Percentiles rank a stretch among this genome's conserved stretches.
Evolutionary conservation across 2,797 vertebrate genomes (phyloP).

Genomic region (Smutsia gigantea): DNA sequence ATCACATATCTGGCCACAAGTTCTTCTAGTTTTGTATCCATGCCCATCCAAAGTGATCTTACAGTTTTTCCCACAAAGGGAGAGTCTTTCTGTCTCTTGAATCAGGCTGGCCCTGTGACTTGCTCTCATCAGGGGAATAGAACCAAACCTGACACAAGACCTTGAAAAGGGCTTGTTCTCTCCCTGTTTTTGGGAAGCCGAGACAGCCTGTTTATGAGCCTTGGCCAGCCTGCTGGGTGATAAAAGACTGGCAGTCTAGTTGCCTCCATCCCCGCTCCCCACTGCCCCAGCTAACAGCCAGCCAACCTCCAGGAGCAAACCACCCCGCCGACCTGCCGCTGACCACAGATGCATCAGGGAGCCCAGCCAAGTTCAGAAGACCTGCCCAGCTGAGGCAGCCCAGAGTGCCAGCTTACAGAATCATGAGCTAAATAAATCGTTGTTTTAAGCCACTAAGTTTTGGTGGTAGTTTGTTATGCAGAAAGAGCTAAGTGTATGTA

Average conservation of each 20-base stretch:
- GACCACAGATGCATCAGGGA: not conserved
- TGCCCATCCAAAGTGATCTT: too few relatives aligned
- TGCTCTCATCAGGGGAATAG: not conserved
- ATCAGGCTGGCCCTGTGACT: not conserved
- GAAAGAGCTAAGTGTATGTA: not conserved
- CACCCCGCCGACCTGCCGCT: not conserved
- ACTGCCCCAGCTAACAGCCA: not conserved
- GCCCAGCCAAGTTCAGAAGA: not conserved
- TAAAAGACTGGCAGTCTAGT: not conserved
- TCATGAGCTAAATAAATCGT: not conserved
- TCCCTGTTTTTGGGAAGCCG: not conserved
- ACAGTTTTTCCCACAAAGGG: not conserved
- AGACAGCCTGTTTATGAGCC: fast-evolving
- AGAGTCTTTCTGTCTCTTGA: not conserved
- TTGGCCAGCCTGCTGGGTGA: not conserved
- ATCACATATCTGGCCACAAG: not conserved
- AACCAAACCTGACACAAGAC: not conserved
- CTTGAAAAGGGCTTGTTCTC: too few relatives aligned
- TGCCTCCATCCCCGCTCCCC: too few relatives aligned
- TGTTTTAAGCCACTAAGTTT: not conserved
- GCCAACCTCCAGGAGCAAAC: not conserved
- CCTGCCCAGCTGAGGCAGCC: not conserved
- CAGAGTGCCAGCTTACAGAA: not conserved
- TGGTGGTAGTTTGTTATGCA: not conserved
- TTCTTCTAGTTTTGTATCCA: not conserved